Evolutionary conservation across 2,113 vertebrate genomes (phyloP), one percentile per base, ranked within the genome.

Genomic region (Syngnathus typhle): DNA sequence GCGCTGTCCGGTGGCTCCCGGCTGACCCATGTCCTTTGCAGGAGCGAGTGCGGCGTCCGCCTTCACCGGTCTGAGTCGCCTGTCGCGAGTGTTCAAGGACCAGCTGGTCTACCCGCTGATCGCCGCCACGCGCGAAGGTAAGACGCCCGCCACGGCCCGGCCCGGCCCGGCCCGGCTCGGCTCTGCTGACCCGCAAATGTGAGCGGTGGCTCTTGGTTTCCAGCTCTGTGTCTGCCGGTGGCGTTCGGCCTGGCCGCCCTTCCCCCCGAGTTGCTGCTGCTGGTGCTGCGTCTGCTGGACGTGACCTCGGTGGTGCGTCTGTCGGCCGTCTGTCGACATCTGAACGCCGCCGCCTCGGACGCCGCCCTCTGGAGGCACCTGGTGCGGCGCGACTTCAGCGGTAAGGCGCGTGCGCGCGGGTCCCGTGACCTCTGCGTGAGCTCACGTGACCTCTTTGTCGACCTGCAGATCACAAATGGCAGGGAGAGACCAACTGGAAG

Each of bases 1-100:
- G 21, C 9, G 32, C 27, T 32, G 32, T 12, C 41, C 27, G 27
- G 41, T 39, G 11, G 18, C 6, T 4, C 41, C 60, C 18, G 21
- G 21, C 12, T 15, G n/a, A 62, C 13, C 27, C 1, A 46, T 58
- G 49, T 37, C 2, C 27, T 32, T 10, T 38, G 19, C 68, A 96
- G 94, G 87, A 47, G 87, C 87, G 74, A 87, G 90, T 32, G 92
- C 91, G 12, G 89, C 91, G 0, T 82, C 80, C 1, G 86, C 92
- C 21, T 98, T 94, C 82, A 95, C 78, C 86, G 91, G 95, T 39
- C 90, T 99, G 71, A 90, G 84, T 76, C 97, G 94, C 81, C 85
- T 98, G 47, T 98, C 95, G 1, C 91, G 93, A 7, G 80, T 94
- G 69, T 95, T 98, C 86, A 99, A 98, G 85, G 97, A 99, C 82